Percentiles rank a stretch among this genome's conserved stretches.
phyloP scores from a whole-genome alignment of 2,888 invertebrate species.

The Mythimna ferrago region DNA sequence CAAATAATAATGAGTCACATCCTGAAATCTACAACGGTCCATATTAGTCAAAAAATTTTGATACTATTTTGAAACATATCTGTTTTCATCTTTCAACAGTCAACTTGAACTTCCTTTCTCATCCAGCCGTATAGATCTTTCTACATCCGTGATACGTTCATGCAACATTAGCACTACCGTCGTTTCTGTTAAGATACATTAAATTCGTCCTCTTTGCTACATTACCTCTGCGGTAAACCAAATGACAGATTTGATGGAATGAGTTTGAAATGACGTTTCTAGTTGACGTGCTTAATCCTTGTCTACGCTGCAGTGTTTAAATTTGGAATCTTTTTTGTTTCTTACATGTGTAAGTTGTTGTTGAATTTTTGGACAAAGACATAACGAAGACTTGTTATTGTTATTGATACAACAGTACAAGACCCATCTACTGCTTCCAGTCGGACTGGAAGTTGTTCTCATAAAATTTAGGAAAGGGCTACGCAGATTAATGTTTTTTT shows the following conservation, averaged over 20 bases:
- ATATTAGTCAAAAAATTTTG: constrained; percentile 8
- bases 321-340: constrained; percentile 45
- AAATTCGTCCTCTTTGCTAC: constrained; percentile 77
- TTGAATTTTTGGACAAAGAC: background rate
- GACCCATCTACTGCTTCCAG: too few relatives aligned
- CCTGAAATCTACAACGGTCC: background rate
- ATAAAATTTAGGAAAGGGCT: too few relatives aligned
- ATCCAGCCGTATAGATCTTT: constrained; percentile 47
- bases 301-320: constrained; percentile 36
- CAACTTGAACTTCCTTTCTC: constrained; percentile 42
- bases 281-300: constrained; percentile 39
- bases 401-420: background rate
- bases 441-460: too few relatives aligned
- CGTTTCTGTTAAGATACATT: constrained; percentile 70
- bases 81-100: constrained; percentile 52
- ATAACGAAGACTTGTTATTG: too few relatives aligned
- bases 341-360: constrained; percentile 16
- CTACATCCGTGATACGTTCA: constrained; percentile 60
- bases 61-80: constrained; percentile 37
- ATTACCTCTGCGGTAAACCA: constrained; percentile 69
- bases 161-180: constrained; percentile 78
- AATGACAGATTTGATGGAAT: constrained; percentile 57
- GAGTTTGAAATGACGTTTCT: constrained; percentile 45
- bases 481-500: too few relatives aligned
- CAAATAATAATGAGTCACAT: background rate